Base-by-base conservation (phyloP, 1,140 invertebrate genomes). In the Propsilocerus akamusi region DNA sequence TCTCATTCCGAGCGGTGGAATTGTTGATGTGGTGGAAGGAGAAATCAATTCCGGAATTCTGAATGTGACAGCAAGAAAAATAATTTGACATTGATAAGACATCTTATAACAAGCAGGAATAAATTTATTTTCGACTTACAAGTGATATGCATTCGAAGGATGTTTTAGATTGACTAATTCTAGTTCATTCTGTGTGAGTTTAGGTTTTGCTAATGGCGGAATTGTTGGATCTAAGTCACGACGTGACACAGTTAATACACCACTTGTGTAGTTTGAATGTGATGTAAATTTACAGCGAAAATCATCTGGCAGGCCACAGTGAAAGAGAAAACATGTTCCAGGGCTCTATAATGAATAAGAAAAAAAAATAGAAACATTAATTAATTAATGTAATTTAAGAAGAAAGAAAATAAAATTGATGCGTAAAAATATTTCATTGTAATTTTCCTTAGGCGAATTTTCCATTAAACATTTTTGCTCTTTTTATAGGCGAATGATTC, bases 251-350 rank as follows among this genome's bases (percentile, higher is more conserved):
- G 78, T 78, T 41, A 91, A 66, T 37, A 91, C 76, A 25, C 83
- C 86, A 61, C 86, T 91, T n/a, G 83, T 88, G 64, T 92, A 95
- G 65, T 87, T 86, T 8, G 75, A 74, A 64, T 95, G 89, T 32
- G 75, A 73, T 2, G 87, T 91, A 59, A 95, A 95, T 71, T 90
- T 89, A 69, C 90, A 95, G 57, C 86, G 84, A 65, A 92, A 92
- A 62, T 91, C 83, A 59, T 86, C 81, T 0, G 83, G 77, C 20
- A 83, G 75, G 0, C 89, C 89, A 65, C 90, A 95, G 64, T 90
- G 80, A 65, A 95, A 95, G 24, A 94, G 68, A 61, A 93, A 95
- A 65, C 90, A 95, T 58, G 85, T 88, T 50, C 86, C 85, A 4
- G 80, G 77, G 55, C 75, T 83, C 86, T 90, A 25, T 48, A n/a